Percentiles rank a stretch among this genome's conserved stretches.
These are phyloP conservation scores for Aurelia sp. DNA, from an alignment of 30 jellyfish, hydroid and myxozoan genomes.

Conservation along the genomic window DNA sequence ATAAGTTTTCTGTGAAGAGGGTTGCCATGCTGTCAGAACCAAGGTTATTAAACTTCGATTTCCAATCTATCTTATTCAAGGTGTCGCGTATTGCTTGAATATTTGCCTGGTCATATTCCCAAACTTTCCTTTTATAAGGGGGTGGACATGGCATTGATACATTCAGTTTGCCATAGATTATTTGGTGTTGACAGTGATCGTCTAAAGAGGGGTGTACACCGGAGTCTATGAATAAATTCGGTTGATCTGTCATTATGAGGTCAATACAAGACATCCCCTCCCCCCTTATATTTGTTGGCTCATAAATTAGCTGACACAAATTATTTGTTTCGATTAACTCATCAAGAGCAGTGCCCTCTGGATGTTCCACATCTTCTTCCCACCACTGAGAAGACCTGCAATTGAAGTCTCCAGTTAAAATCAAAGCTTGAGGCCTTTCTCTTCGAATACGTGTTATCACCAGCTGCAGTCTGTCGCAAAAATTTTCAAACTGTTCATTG, in stretches of 20 bases:
- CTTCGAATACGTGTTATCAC: not conserved
- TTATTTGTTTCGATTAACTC: constrained; percentile 39
- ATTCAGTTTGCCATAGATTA: constrained; percentile 42
- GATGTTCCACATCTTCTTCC: constrained; percentile 37
- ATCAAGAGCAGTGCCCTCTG: constrained; percentile 53
- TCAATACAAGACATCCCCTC: constrained; percentile 55
- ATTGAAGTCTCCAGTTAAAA: constrained; percentile 35
- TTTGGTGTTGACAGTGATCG: constrained; percentile 64
- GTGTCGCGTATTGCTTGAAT: no score
- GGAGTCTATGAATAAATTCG: constrained; percentile 45
- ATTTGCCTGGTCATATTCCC: constrained; percentile 38
- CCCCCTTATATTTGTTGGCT: constrained; percentile 53
- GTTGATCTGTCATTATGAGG: constrained; percentile 60
- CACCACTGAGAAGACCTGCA: constrained; percentile 65
- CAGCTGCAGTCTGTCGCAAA: not conserved
- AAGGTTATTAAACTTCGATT: no score
- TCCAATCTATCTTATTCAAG: no score
- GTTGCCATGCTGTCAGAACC: no score
- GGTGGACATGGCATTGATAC: constrained; percentile 30
- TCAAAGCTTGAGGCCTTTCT: constrained; percentile 13
- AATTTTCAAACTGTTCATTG: not conserved
- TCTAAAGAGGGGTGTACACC: constrained; percentile 65
- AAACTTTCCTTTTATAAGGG: constrained; percentile 30
- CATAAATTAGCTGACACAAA: constrained; percentile 35
- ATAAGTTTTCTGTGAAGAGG: no score